Conservation (phyloP, 2,797 vertebrate genomes). For the Loris lydekkerianus region DNA sequence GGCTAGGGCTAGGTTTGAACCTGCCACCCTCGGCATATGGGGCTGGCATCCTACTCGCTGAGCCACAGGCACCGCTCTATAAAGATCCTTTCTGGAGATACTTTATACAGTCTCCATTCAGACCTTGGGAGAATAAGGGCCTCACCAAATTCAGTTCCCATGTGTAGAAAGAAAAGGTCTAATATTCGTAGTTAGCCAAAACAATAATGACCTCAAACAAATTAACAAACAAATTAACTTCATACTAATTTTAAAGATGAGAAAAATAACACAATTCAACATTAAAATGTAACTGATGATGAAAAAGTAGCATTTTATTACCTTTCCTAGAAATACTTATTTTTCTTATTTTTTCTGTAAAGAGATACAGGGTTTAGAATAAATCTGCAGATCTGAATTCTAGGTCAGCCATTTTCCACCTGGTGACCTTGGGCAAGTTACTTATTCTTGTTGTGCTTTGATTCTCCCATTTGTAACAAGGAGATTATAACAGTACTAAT, state of each 20-base stretch:
- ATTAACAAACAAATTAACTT: neutral
- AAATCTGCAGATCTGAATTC: neutral
- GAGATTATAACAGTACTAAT: neutral
- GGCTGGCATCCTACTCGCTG: too few species aligned
- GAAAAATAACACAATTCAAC: neutral
- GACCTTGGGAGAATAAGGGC: neutral
- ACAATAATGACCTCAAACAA: neutral
- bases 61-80: neutral
- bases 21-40: too few species aligned
- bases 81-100: neutral
- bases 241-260: slow-evolving; percentile 8
- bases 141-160: neutral
- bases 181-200: neutral
- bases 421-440: neutral
- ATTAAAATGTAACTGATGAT: neutral
- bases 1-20: too few species aligned
- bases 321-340: neutral
- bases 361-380: neutral
- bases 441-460: neutral
- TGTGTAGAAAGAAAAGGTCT: neutral
- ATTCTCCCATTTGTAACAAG: neutral
- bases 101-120: neutral
- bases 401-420: neutral
- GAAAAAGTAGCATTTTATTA: neutral
- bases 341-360: neutral